A percentile compares a stretch with the other conserved stretches of the same genome.
Evolutionary conservation across 1,140 invertebrate genomes (phyloP).

Genomic region (Araneus ventricosus): DNA sequence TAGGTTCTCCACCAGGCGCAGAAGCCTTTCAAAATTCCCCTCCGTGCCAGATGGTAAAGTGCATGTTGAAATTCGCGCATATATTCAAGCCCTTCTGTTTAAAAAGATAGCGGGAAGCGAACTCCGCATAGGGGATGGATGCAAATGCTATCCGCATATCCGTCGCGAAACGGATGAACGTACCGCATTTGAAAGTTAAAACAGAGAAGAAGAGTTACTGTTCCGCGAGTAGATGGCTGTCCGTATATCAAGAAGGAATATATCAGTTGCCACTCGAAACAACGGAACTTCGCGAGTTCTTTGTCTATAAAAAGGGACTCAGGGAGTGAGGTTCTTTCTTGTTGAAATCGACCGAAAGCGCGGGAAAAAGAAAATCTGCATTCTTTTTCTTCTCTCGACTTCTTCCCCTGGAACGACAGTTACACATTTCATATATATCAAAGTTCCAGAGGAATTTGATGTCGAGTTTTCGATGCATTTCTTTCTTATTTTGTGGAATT

Average conservation of each 20-base stretch:
- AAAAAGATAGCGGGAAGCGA: neutral
- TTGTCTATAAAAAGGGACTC: slow-evolving; percentile 39
- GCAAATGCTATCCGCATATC: slow-evolving; percentile 61
- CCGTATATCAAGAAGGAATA: slow-evolving; percentile 43
- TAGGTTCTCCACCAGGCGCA: neutral
- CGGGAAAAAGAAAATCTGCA: neutral
- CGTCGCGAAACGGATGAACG: slow-evolving; percentile 51
- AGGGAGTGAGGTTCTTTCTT: slow-evolving; percentile 6
- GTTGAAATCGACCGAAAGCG: slow-evolving; percentile 36
- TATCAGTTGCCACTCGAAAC: slow-evolving; percentile 55
- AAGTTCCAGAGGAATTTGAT: neutral
- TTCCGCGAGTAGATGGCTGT: slow-evolving; percentile 3
- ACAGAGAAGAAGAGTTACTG: slow-evolving; percentile 26
- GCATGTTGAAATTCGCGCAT: slow-evolving; percentile 41
- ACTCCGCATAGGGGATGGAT: slow-evolving; percentile 28
- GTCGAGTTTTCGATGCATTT: slow-evolving; percentile 47
- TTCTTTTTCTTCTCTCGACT: slow-evolving; percentile 15
- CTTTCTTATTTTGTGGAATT: neutral
- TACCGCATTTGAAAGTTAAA: slow-evolving; percentile 69
- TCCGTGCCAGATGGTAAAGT: neutral
- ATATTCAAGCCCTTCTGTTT: slow-evolving; percentile 43
- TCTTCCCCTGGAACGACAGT: slow-evolving; percentile 41
- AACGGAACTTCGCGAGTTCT: slow-evolving; percentile 17
- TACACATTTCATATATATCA: slow-evolving; percentile 70
- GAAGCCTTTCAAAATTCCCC: neutral